phyloP scores from a whole-genome alignment of 2,113 vertebrate species.

The Triplophysa tibetana region DNA sequence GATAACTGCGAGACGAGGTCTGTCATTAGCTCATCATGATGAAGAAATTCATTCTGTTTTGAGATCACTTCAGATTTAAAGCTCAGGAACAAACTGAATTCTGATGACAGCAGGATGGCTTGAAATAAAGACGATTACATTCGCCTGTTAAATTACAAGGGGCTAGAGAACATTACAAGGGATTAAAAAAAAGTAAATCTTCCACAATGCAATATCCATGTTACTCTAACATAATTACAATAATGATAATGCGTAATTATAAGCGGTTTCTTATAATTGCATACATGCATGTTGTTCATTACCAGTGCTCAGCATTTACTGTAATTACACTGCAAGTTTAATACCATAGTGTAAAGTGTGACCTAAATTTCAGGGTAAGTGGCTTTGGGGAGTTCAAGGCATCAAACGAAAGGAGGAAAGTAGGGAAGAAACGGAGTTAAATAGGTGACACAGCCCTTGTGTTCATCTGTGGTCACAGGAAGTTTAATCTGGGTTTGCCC shows the following conservation, averaged over 20 bases:
- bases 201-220: not conserved
- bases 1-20: not conserved
- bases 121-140: not conserved
- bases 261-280: not conserved
- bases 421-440: not conserved
- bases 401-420: not conserved
- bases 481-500: constrained; percentile 70
- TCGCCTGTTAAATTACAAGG: not conserved
- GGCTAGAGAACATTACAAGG: not conserved
- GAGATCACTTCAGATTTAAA: not conserved
- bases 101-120: not conserved
- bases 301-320: not conserved
- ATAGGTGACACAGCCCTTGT: not conserved
- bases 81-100: no score
- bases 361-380: not conserved
- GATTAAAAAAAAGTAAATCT: not conserved
- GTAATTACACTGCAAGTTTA: not conserved
- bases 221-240: not conserved
- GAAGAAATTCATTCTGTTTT: not conserved
- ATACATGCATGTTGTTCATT: not conserved
- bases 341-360: not conserved
- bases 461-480: constrained; percentile 59
- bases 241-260: constrained; percentile 1
- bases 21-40: constrained; percentile 2
- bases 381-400: not conserved